phyloP scores from a whole-genome alignment of 2,113 vertebrate species.

The Callithrix jacchus region DNA sequence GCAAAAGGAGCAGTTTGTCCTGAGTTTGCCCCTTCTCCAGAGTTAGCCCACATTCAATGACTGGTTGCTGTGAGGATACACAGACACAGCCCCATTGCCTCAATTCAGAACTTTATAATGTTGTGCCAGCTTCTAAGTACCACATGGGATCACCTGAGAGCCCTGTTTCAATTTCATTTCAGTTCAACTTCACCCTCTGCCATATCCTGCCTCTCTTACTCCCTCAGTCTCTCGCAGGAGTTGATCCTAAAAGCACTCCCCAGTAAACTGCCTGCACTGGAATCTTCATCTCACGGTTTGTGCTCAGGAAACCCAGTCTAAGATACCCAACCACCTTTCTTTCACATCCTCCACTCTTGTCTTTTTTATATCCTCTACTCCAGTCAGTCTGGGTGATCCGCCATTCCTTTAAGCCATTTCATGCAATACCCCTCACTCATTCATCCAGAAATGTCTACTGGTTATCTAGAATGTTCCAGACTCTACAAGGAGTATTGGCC shows the following conservation, averaged over 20 bases:
- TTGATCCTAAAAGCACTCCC: not conserved
- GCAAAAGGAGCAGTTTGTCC: slow-evolving; percentile 13
- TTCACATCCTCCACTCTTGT: not conserved
- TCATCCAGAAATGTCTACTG: not conserved
- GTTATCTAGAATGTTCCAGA: not conserved
- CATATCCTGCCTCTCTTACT: not conserved
- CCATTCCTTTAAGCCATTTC: not conserved
- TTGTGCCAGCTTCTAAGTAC: not conserved
- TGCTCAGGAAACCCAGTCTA: not conserved
- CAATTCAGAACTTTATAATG: not conserved
- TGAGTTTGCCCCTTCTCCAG: not conserved
- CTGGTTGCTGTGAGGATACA: not conserved
- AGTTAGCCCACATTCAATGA: not conserved
- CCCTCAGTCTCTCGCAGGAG: not conserved
- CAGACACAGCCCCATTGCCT: not conserved
- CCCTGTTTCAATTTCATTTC: not conserved
- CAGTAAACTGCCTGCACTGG: not conserved
- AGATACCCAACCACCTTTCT: not conserved
- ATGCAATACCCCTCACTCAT: not conserved
- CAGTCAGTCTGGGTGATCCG: not conserved
- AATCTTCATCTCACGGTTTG: not conserved
- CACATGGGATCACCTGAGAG: not conserved
- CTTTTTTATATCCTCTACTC: not conserved
- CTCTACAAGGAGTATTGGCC: not conserved
- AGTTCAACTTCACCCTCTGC: not conserved